These are phyloP conservation scores for Stictocephala bisonia DNA, from an alignment of 2,888 invertebrate genomes.

Conservation along the genomic window DNA sequence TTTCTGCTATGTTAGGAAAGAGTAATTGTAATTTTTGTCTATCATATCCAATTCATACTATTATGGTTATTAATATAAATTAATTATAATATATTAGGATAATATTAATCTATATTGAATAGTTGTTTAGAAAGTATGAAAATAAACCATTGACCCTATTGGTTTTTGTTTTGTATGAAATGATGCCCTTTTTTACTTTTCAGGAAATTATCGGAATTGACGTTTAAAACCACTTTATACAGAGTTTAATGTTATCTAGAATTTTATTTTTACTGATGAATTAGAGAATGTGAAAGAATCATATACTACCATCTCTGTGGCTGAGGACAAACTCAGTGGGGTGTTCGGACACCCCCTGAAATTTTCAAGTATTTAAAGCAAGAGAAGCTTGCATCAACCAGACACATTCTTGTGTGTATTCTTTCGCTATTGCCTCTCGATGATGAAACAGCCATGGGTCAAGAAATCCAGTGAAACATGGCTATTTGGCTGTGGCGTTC, in stretches of 20 bases:
- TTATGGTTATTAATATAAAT: conserved; percentile 50
- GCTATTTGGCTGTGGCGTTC: no score
- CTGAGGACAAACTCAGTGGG: no score
- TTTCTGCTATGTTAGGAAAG: conserved; percentile 44
- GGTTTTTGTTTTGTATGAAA: conserved; percentile 31
- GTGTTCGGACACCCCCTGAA: no score
- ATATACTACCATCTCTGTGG: no score
- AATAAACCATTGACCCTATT: conserved; percentile 50
- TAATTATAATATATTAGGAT: conserved; percentile 48
- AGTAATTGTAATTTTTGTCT: conserved; percentile 49
- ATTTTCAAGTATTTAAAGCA: no score
- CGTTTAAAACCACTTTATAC: not conserved
- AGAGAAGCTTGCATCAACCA: no score
- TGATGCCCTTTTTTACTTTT: conserved; percentile 26
- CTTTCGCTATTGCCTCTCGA: no score
- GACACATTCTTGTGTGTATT: no score
- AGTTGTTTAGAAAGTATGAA: conserved; percentile 55
- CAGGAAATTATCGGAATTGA: not conserved
- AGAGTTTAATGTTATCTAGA: not conserved
- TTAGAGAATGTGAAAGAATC: not conserved
- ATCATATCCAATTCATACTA: conserved; percentile 47
- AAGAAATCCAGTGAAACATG: no score
- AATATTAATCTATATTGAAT: conserved; percentile 54
- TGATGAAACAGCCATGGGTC: no score
- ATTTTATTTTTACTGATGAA: not conserved